Evolutionary conservation across 2,888 invertebrate genomes (phyloP).

Genomic region (Nymphalis polychloros): DNA sequence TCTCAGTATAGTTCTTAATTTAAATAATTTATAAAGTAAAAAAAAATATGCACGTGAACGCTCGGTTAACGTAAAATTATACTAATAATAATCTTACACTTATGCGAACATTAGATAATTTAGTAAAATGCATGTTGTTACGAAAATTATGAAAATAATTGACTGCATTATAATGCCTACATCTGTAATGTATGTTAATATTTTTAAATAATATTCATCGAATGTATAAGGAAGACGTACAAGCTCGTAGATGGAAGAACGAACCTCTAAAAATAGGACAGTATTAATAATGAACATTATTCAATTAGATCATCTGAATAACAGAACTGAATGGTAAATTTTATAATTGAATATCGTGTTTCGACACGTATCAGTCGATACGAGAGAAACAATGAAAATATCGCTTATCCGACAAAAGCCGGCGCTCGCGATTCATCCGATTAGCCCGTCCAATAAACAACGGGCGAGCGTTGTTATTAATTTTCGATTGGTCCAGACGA

Average conservation of each 20-base stretch:
- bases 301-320: background rate
- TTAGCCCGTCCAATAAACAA: constrained; percentile 68
- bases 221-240: too few species aligned
- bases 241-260: background rate
- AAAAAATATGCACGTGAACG: too few species aligned
- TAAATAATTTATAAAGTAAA: too few species aligned
- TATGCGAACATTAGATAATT: too few species aligned
- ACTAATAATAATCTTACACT: too few species aligned
- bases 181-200: too few species aligned
- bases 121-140: too few species aligned
- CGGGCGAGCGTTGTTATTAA: constrained; percentile 63
- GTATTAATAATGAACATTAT: constrained; percentile 4
- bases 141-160: too few species aligned
- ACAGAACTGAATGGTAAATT: constrained; percentile 17
- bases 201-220: too few species aligned
- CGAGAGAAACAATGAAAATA: constrained; percentile 38
- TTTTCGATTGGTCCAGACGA: constrained; percentile 65
- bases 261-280: background rate
- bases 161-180: too few species aligned
- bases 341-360: constrained; percentile 26
- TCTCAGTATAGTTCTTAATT: too few species aligned
- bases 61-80: too few species aligned
- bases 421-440: constrained; percentile 61
- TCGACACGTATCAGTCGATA: constrained; percentile 25
- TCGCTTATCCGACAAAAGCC: constrained; percentile 54